Evolutionary conservation across 2,888 invertebrate genomes (phyloP).

Genomic region (Phrixothrix hirtus): DNA sequence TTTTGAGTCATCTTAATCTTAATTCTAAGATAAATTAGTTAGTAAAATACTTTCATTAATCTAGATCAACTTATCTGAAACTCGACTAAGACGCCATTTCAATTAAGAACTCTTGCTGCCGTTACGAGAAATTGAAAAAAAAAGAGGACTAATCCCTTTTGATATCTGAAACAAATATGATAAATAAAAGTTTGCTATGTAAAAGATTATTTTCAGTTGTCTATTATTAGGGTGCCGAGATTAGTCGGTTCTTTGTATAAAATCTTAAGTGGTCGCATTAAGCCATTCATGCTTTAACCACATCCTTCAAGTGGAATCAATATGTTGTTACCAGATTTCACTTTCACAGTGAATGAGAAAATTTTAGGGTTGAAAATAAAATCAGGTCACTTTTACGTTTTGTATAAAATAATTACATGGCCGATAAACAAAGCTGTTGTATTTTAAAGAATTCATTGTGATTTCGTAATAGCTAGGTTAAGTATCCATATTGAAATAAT

Average conservation of each 20-base stretch:
- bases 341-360: constrained; percentile 19
- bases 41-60: constrained; percentile 58
- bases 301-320: constrained; percentile 15
- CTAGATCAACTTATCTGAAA: constrained; percentile 55
- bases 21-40: constrained; percentile 58
- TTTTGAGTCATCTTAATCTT: constrained; percentile 57
- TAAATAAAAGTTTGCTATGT: too few relatives aligned
- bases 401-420: constrained; percentile 12
- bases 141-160: not conserved
- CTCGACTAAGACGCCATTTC: constrained; percentile 45
- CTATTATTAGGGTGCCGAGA: too few relatives aligned
- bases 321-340: constrained; percentile 23
- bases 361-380: constrained; percentile 11
- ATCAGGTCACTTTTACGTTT: constrained; percentile 18
- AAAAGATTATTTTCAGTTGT: too few relatives aligned
- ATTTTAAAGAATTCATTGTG: not conserved
- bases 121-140: not conserved
- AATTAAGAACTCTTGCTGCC: constrained; percentile 20
- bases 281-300: constrained; percentile 7
- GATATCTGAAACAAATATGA: too few relatives aligned
- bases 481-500: not conserved
- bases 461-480: not conserved
- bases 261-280: constrained; percentile 2
- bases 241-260: too few relatives aligned
- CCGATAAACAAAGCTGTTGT: not conserved